These are phyloP conservation scores for Melipona beecheii DNA, from an alignment of 2,888 invertebrate genomes.

Conservation along the genomic window DNA sequence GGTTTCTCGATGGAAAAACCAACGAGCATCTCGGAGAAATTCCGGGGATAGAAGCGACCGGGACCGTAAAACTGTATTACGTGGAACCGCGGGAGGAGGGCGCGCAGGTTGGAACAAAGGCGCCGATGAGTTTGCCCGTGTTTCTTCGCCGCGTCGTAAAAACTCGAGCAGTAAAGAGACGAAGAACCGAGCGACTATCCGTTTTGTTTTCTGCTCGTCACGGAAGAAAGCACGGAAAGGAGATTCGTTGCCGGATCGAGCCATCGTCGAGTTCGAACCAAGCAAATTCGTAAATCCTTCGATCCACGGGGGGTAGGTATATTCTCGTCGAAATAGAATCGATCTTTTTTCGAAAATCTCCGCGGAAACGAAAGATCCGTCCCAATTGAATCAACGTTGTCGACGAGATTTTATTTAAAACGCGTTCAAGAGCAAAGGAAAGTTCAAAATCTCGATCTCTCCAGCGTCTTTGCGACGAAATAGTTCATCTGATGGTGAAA, in stretches of 20 bases:
- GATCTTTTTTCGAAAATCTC: neutral
- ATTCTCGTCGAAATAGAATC: constrained; percentile 1
- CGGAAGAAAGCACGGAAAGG: constrained; percentile 35
- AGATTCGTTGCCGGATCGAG: constrained; percentile 45
- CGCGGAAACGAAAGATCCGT: neutral
- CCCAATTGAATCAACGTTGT: no score
- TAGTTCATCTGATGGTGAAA: neutral
- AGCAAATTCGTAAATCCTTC: constrained; percentile 39
- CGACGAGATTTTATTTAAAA: no score
- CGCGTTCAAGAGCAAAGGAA: no score
- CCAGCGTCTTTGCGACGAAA: neutral
- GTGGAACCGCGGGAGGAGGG: constrained; percentile 37
- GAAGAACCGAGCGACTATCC: constrained; percentile 42
- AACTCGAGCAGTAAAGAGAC: constrained; percentile 45
- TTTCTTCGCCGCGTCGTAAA: constrained; percentile 63
- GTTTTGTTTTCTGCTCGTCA: constrained; percentile 37
- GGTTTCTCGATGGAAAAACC: constrained; percentile 28
- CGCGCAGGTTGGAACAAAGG: constrained; percentile 53
- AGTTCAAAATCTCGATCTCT: neutral
- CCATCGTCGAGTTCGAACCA: constrained; percentile 32
- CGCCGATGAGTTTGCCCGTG: constrained; percentile 40
- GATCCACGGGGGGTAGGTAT: constrained; percentile 16
- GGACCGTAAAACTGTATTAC: constrained; percentile 64
- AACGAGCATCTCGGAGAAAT: constrained; percentile 42
- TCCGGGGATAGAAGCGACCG: constrained; percentile 38